Base-by-base conservation (phyloP, 2,888 invertebrate genomes). In the Leptopilina drosophilae region DNA sequence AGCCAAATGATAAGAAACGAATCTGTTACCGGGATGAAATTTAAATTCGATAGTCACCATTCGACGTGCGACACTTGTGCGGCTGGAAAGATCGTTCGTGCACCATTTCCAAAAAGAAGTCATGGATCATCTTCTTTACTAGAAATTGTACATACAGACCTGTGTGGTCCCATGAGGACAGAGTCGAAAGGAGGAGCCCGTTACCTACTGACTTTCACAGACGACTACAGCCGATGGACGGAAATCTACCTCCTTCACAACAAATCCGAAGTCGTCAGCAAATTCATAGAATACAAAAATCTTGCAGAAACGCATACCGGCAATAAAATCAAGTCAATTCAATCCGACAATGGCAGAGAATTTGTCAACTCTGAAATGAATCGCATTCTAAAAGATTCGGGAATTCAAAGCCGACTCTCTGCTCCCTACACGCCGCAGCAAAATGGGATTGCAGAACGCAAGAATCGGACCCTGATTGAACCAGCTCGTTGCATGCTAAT, bases 161-260 rank as follows among this genome's bases (percentile, higher is more conserved):
- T 56, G 12, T 56, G 56, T n/a, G 12, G 12, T 14, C 56, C 12
- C 1, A 56, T 85, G 82, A 49, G 81, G 8, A 33, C 78, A 4
- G 76, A 80, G 15, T 85, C 84, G 0, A 75, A 66, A 12, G 83
- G 84, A 11, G 77, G 79, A 40, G 64, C 81, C 4, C 64, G 64
- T 56, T 87, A 87, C 66, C 81, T 85, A 40, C 78, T 84, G 5
- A 84, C 84, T 1, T 85, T 86, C 65, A 84, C 85, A 8, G 86
- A 86, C 64, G 85, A 87, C 67, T 12, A 62, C 59, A 80, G 56
- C 0, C 64, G 85, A 20, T 87, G 83, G 82, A 79, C 82, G 15
- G 80, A 81, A 26, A 78, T 83, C 4, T 67, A 64, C 5, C 77
- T 86, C 7, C 15, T 87, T 3, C 82, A 77, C 15, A 53, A 42